These are phyloP conservation scores for Polietes domitor DNA, from an alignment of 2,888 invertebrate genomes.

Conservation along the genomic window DNA sequence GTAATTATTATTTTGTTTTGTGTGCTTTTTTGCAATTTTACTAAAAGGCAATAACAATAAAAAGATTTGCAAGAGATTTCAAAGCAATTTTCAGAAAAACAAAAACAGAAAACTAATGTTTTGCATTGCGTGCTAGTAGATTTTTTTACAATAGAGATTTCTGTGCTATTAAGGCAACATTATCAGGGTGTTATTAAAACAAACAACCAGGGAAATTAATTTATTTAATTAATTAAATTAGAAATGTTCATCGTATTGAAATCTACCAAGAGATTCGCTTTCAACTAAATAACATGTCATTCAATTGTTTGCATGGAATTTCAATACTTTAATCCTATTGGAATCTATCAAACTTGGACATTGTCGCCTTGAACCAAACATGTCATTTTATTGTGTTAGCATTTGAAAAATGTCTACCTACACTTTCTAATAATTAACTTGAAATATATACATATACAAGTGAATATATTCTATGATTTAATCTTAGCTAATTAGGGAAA, in stretches of 20 bases:
- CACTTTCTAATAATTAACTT: background rate
- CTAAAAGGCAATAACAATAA: background rate
- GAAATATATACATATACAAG: background rate
- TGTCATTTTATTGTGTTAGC: background rate
- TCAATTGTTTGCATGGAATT: background rate
- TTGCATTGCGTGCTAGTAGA: background rate
- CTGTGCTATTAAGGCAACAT: background rate
- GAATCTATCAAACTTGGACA: background rate
- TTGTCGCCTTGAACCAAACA: background rate
- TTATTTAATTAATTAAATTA: background rate
- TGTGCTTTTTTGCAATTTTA: conserved; percentile 15
- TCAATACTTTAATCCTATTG: background rate
- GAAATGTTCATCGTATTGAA: background rate
- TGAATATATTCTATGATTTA: too few relatives aligned
- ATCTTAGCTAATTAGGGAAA: too few relatives aligned
- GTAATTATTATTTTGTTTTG: background rate
- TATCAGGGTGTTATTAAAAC: background rate
- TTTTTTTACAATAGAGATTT: background rate
- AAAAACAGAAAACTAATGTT: background rate
- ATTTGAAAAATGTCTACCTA: background rate
- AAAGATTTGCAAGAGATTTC: background rate
- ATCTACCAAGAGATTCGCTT: background rate
- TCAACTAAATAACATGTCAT: background rate
- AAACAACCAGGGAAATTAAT: background rate
- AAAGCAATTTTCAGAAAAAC: background rate